A percentile compares a stretch with the other conserved stretches of the same genome.
Conservation (phyloP, 2,113 vertebrate genomes). For the Carassius auratus region DNA sequence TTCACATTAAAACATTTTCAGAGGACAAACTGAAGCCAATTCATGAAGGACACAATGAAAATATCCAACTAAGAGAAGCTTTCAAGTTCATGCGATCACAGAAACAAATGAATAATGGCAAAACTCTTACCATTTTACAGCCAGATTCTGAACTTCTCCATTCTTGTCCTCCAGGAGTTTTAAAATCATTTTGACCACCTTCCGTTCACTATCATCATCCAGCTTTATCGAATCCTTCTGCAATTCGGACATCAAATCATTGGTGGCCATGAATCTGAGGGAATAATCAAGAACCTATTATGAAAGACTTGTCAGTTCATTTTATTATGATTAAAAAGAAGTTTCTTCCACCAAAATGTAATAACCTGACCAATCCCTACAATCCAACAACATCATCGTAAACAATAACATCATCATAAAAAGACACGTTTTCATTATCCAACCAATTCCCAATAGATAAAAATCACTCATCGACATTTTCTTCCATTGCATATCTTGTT, state of each 20-base stretch:
- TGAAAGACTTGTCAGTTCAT: background rate
- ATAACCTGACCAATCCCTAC: background rate
- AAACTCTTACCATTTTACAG: no score
- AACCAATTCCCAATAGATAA: background rate
- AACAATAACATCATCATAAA: no score
- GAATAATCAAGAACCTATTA: background rate
- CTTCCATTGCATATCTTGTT: background rate
- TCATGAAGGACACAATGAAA: background rate
- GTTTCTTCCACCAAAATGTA: background rate
- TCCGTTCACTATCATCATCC: constrained; percentile 97
- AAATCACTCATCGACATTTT: background rate
- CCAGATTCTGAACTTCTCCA: no score
- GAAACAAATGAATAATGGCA: no score
- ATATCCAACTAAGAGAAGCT: background rate
- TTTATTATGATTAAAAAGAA: background rate
- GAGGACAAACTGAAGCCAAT: background rate
- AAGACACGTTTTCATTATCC: no score
- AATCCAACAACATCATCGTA: background rate
- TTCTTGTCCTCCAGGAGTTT: no score
- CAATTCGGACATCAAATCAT: constrained; percentile 97
- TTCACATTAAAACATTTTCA: constrained; percentile 22
- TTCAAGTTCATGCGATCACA: background rate
- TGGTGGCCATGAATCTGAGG: constrained; percentile 97
- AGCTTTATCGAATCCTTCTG: constrained; percentile 99
- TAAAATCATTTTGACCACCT: constrained; percentile 99